Conservation (phyloP, 2,797 vertebrate species). For the Lepilemur septentrionalis region DNA sequence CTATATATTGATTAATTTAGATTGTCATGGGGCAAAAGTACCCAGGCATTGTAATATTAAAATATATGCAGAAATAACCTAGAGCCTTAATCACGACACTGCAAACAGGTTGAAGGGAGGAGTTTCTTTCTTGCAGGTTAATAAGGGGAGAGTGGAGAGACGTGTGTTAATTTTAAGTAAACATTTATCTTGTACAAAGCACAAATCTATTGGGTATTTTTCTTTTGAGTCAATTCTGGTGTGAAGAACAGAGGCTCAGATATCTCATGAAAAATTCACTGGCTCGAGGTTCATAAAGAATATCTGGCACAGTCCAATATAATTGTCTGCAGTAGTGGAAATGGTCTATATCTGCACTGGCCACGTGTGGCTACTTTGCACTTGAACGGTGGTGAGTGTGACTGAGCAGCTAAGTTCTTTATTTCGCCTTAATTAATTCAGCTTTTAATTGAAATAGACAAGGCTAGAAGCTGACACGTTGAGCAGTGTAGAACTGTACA, state of each 20-base stretch:
- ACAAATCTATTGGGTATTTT: neutral
- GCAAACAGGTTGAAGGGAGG: neutral
- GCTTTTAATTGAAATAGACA: neutral
- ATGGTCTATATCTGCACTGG: fast-evolving
- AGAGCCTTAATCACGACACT: neutral
- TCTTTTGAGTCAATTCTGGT: neutral
- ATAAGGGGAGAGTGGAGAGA: neutral
- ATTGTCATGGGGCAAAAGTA: neutral
- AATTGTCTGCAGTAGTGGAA: neutral
- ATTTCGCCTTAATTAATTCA: neutral
- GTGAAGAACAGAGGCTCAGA: neutral
- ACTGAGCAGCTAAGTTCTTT: neutral
- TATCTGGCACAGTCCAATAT: neutral
- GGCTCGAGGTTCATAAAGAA: neutral
- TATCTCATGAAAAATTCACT: neutral
- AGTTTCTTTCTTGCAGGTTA: neutral
- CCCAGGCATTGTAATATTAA: neutral
- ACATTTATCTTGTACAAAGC: neutral
- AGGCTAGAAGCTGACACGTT: neutral
- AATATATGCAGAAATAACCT: neutral
- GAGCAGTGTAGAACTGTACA: neutral
- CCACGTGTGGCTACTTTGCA: fast-evolving
- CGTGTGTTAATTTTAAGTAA: neutral
- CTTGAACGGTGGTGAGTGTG: neutral
- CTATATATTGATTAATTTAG: neutral